phyloP scores from a whole-genome alignment of 2,888 invertebrate species.

The Empis stercorea region DNA sequence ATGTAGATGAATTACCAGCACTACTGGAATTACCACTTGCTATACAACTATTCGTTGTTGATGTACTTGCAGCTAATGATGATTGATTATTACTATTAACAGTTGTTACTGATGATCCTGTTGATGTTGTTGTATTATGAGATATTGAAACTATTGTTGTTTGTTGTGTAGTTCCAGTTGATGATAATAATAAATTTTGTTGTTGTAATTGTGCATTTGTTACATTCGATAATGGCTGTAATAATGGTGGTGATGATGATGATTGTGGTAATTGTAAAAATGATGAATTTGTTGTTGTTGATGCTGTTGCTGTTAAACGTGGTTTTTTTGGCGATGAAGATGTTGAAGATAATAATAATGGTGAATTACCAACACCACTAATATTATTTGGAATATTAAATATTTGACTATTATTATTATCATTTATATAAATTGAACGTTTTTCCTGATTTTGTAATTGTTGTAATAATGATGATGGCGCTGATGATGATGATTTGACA shows the following conservation, averaged over 20 bases:
- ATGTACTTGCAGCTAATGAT: constrained; percentile 4
- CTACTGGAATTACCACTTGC: not conserved
- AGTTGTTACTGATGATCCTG: not conserved
- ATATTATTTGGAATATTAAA: constrained; percentile 1
- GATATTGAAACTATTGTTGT: constrained; percentile 16
- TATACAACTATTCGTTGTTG: not conserved
- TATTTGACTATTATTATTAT: constrained; percentile 9
- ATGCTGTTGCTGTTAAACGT: constrained; percentile 14
- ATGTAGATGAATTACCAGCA: not conserved
- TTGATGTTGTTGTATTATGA: constrained; percentile 14
- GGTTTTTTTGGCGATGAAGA: constrained; percentile 30
- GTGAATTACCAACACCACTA: not conserved
- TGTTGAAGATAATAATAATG: constrained; percentile 17
- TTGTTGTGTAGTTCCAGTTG: not conserved
- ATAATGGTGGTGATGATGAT: constrained; percentile 18
- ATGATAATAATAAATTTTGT: not conserved
- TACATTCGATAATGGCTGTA: not conserved
- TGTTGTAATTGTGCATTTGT: not conserved
- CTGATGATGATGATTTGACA: constrained; percentile 11
- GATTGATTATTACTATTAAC: constrained; percentile 1
- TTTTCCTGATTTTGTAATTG: constrained; percentile 9
- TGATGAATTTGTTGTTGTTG: constrained; percentile 6
- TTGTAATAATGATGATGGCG: not conserved
- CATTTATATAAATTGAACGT: constrained; percentile 12
- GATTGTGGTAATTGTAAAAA: constrained; percentile 6